Conservation (phyloP, 2,113 vertebrate species). For the Bujurquina vittata region DNA sequence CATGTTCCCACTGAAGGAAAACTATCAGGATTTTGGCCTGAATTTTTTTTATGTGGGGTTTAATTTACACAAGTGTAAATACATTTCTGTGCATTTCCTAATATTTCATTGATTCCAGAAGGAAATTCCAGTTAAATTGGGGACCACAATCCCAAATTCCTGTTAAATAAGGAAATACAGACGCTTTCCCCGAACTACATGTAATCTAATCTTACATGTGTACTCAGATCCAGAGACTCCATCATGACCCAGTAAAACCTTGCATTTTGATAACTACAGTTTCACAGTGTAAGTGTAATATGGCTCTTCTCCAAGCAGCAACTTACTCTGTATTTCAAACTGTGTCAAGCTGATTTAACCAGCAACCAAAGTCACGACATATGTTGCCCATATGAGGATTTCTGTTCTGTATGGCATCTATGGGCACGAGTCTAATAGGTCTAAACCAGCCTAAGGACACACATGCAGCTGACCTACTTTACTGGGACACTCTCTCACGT, state of each 20-base stretch:
- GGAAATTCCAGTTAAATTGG: no score
- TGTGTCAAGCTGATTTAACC: background rate
- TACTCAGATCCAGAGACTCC: no score
- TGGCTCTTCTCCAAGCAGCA: background rate
- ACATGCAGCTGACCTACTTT: conserved; percentile 45
- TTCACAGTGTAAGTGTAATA: background rate
- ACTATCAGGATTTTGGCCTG: no score
- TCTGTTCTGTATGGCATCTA: background rate
- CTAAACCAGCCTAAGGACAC: background rate
- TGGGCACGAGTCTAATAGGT: background rate
- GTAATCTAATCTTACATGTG: no score
- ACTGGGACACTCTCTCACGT: conserved; percentile 18
- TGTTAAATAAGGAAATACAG: no score
- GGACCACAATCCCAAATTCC: no score
- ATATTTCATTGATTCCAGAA: no score
- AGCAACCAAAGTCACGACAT: background rate
- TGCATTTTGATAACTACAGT: background rate
- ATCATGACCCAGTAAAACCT: background rate
- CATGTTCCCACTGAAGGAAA: no score
- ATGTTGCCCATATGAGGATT: background rate
- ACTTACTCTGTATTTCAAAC: background rate
- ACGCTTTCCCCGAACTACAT: no score
- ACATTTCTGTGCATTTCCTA: no score
- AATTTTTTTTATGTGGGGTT: no score
- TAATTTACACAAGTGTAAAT: no score